Evolutionary conservation across 2,888 invertebrate genomes (phyloP).

Genomic region (Drosophila imparisetae): DNA sequence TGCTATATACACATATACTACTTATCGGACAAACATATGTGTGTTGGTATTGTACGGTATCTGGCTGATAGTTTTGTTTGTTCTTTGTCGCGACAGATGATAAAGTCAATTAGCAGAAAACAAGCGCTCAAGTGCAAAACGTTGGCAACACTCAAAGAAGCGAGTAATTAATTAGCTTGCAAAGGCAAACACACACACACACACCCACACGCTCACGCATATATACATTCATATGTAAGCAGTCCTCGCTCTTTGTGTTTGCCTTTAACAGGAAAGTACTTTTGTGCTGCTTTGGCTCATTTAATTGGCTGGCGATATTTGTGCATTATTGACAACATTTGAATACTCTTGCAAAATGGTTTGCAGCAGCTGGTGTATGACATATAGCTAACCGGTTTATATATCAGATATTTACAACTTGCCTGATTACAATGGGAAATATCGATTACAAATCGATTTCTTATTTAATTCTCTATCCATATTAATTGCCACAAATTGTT

Average conservation of each 20-base stretch:
- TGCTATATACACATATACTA: neutral
- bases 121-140: slow-evolving; percentile 62
- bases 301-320: slow-evolving; percentile 35
- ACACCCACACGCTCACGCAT: neutral
- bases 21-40: neutral
- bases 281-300: slow-evolving; percentile 9
- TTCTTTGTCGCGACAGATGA: slow-evolving; percentile 60
- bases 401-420: neutral
- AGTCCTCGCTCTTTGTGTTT: slow-evolving; percentile 7
- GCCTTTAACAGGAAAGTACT: slow-evolving; percentile 16
- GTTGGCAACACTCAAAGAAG: slow-evolving; percentile 39
- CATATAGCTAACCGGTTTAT: neutral
- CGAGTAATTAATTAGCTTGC: slow-evolving; percentile 66
- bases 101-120: slow-evolving; percentile 77
- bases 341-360: neutral
- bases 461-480: neutral
- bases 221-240: neutral
- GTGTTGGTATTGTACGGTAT: slow-evolving; percentile 6
- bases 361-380: neutral
- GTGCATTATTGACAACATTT: slow-evolving; percentile 1
- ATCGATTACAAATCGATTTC: neutral
- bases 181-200: slow-evolving; percentile 18
- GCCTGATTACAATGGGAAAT: neutral
- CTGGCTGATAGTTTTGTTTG: slow-evolving; percentile 76
- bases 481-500: neutral